Conservation (phyloP, 1,140 invertebrate genomes). For the Colletes latitarsis region DNA sequence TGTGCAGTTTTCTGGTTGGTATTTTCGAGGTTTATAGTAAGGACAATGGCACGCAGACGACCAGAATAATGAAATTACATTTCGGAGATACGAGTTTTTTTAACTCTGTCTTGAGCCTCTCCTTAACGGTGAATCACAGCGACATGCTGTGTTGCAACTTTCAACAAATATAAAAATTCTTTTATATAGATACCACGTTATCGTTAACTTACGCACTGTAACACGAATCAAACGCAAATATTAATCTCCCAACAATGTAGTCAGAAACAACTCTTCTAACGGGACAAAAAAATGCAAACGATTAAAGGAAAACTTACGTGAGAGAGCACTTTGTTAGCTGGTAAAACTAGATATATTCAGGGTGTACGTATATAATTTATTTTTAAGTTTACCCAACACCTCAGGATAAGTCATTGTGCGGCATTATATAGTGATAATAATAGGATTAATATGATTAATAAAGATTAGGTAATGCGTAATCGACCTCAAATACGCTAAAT, state of each 20-base stretch:
- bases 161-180: background rate
- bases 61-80: no score
- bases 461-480: conserved; percentile 19
- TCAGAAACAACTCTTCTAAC: no score
- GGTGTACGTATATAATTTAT: conserved; percentile 2
- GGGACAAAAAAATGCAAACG: background rate
- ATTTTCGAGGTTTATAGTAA: no score
- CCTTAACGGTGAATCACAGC: no score
- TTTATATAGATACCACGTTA: background rate
- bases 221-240: no score
- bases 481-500: conserved; percentile 16
- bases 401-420: conserved; percentile 22
- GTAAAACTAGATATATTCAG: background rate
- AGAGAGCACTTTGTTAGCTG: conserved; percentile 17
- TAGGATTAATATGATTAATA: conserved; percentile 23
- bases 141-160: no score
- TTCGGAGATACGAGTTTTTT: no score
- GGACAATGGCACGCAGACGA: no score
- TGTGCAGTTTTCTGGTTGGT: no score
- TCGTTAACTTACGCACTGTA: background rate
- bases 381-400: conserved; percentile 8
- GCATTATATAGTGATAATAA: conserved; percentile 46
- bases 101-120: no score
- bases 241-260: no score
- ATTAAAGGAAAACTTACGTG: background rate